Base-by-base conservation (phyloP, 1,140 invertebrate species). In the Calliopsis andreniformis region DNA sequence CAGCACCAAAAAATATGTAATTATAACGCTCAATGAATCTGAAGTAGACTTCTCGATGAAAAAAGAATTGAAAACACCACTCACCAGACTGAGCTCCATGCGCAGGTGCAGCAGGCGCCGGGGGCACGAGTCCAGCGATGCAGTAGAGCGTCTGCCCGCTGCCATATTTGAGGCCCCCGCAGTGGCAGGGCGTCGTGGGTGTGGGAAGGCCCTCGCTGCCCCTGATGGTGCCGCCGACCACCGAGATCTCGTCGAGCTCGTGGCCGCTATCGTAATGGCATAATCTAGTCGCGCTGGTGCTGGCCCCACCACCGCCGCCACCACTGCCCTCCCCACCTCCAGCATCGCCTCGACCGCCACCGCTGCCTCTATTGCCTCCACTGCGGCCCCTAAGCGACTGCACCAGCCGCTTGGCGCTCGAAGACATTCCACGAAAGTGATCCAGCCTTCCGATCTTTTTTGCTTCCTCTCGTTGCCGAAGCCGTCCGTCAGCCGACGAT, bases 161-260 rank as follows among this genome's bases (percentile, higher is more conserved):
- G 53, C 87, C 90, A 77, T 92, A 92, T 91, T 92, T 92, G 94
- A 86, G 92, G 92, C 25, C 93, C 89, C 64, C 89, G 93, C 70
- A 93, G 80, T 82, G 92, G 83, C 80, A 92, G 87, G 83, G 94
- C 93, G 80, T 92, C 88, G 86, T 94, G 92, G 92, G 95, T 93
- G 86, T 94, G 93, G 83, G 95, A 92, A 88, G 94, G 93, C 85
- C 93, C 82, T 85, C 93, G 91, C 67, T 93, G 90, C 78, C 92
- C 91, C 72, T 94, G 28, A 93, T 94, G 47, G 95, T 94, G 68
- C 95, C 93, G 25, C 49, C 94, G 58, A 96, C 95, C 76, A 96
- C 94, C 42, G 96, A 95, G 83, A 96, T 96, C 91, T 96, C 95
- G 82, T 96, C 95, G 58, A 96, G 92, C 85, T 96, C 95, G 91